Evolutionary conservation across 2,113 vertebrate species (phyloP).

Genomic region (Nerophis lumbriciformis): DNA sequence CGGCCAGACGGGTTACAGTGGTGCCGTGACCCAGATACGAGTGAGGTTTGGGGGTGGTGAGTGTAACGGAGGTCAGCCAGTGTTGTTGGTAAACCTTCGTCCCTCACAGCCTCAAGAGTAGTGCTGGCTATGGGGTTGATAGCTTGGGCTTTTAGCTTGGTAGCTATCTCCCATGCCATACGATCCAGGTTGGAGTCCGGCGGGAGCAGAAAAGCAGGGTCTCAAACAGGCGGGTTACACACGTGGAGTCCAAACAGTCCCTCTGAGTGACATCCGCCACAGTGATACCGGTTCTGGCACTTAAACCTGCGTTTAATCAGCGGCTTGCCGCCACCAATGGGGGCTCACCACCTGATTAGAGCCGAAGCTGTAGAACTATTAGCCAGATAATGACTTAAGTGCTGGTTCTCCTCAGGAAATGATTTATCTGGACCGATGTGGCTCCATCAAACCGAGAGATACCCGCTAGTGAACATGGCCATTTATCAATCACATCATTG

Average conservation of each 20-base stretch:
- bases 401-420: constrained; percentile 57
- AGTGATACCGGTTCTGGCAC: constrained; percentile 27
- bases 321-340: constrained; percentile 39
- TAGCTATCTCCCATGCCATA: too few relatives aligned
- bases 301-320: constrained; percentile 61
- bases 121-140: too few relatives aligned
- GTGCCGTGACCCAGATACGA: too few relatives aligned
- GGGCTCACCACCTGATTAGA: constrained; percentile 60
- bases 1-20: too few relatives aligned
- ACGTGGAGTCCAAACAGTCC: background rate
- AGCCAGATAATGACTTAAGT: constrained; percentile 64
- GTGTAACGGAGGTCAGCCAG: too few relatives aligned
- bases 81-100: too few relatives aligned
- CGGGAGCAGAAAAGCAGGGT: too few relatives aligned
- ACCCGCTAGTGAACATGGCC: constrained; percentile 19
- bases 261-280: constrained; percentile 19
- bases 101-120: too few relatives aligned
- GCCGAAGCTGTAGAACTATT: constrained; percentile 59
- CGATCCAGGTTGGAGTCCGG: too few relatives aligned
- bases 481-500: constrained; percentile 38
- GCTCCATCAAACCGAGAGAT: constrained; percentile 33
- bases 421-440: constrained; percentile 51
- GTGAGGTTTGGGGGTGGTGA: too few relatives aligned
- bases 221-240: too few relatives aligned
- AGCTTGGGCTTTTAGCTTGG: too few relatives aligned